Evolutionary conservation across 2,113 vertebrate genomes (phyloP).

Genomic region (Sakesphorus luctuosus): DNA sequence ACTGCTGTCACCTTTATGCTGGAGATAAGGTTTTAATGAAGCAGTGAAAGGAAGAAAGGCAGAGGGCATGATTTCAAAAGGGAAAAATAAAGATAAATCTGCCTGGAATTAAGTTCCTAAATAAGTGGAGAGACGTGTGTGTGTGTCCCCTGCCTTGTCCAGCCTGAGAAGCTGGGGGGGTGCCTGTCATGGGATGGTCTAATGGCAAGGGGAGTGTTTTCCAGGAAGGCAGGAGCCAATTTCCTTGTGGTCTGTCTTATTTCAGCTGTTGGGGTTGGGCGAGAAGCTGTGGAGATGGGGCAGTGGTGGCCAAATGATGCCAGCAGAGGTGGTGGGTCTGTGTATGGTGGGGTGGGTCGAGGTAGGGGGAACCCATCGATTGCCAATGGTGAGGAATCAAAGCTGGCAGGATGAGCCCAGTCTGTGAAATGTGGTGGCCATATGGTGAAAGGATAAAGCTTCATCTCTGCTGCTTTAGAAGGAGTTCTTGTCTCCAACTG

Average conservation of each 20-base stretch:
- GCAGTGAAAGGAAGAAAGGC: not conserved
- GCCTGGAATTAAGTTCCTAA: not conserved
- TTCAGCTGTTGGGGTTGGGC: not conserved
- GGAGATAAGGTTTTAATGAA: not conserved
- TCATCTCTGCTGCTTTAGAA: not conserved
- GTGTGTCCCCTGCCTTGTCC: not conserved
- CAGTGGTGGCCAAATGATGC: not conserved
- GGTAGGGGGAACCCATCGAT: rapidly evolving
- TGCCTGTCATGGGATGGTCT: not conserved
- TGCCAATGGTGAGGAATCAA: not conserved
- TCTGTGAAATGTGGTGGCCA: not conserved
- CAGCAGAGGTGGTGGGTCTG: not conserved
- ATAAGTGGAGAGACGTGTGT: not conserved
- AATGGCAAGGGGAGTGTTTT: rapidly evolving
- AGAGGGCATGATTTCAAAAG: not conserved
- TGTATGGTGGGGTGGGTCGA: rapidly evolving
- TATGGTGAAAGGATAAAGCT: not conserved
- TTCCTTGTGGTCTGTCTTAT: not conserved
- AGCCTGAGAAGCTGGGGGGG: not conserved
- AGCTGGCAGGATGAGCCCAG: not conserved
- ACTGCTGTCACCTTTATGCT: not conserved
- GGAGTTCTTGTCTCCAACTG: not conserved
- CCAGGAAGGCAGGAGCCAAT: not conserved
- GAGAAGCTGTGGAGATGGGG: rapidly evolving
- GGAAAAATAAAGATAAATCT: not conserved